Conservation (phyloP, 2,113 vertebrate genomes). For the Trichomycterus rosablanca region DNA sequence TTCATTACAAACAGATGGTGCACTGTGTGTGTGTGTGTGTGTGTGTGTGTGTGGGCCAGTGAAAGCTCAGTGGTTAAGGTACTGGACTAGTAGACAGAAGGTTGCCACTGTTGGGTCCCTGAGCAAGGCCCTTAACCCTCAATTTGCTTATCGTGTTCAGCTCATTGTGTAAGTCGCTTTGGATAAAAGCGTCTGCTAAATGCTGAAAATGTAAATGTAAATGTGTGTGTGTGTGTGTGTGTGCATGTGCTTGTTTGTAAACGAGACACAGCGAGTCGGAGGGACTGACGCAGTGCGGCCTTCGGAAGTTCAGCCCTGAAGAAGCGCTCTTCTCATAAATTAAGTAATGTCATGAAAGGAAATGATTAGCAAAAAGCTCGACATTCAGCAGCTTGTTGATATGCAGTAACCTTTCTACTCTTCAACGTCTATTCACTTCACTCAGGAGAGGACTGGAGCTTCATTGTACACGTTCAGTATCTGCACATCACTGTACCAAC, state of each 20-base stretch:
- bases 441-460: constrained; percentile 7
- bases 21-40: not conserved
- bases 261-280: not conserved
- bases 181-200: too few relatives aligned
- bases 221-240: too few relatives aligned
- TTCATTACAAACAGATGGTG: constrained; percentile 30
- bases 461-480: not conserved
- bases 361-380: constrained; percentile 27
- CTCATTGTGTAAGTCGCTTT: too few relatives aligned
- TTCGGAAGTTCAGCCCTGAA: constrained; percentile 20
- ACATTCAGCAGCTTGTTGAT: constrained; percentile 12
- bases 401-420: constrained; percentile 18
- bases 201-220: too few relatives aligned
- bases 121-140: too few relatives aligned
- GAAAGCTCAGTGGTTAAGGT: too few relatives aligned
- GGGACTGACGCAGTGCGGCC: constrained; percentile 28
- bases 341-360: constrained; percentile 31
- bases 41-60: too few relatives aligned
- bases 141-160: too few relatives aligned
- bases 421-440: constrained; percentile 20
- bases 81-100: too few relatives aligned
- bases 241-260: not conserved
- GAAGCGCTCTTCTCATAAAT: constrained; percentile 24
- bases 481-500: too few relatives aligned
- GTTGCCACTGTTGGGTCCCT: too few relatives aligned